phyloP scores from a whole-genome alignment of 2,113 vertebrate species.

The Melanerpes formicivorus region DNA sequence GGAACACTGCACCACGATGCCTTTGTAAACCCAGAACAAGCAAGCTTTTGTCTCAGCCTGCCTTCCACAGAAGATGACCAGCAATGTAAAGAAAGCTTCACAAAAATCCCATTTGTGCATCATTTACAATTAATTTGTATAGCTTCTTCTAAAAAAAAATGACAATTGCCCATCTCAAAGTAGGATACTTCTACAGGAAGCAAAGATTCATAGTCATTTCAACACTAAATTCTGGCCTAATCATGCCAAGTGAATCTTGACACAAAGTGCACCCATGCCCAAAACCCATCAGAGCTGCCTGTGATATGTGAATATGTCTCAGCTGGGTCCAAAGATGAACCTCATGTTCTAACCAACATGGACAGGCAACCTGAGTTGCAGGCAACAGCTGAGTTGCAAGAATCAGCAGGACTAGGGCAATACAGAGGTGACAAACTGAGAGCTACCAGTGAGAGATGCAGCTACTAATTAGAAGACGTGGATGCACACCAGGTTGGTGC shows the following conservation, averaged over 20 bases:
- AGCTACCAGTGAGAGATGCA: neutral
- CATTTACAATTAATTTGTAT: neutral
- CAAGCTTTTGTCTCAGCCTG: neutral
- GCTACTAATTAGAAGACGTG: neutral
- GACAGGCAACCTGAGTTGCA: neutral
- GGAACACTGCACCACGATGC: neutral
- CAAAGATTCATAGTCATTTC: neutral
- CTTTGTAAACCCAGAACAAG: neutral
- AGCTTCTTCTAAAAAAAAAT: neutral
- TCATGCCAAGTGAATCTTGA: neutral
- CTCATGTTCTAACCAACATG: fast-evolving
- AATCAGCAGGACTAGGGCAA: neutral
- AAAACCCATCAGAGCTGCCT: neutral
- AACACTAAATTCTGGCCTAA: neutral
- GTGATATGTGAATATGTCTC: neutral
- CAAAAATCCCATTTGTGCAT: neutral
- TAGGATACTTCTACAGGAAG: neutral
- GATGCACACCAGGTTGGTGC: neutral
- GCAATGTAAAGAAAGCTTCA: neutral
- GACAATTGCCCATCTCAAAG: neutral
- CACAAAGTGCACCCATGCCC: neutral
- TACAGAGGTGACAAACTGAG: neutral
- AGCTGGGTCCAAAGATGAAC: neutral
- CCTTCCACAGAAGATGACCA: neutral
- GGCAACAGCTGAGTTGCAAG: neutral